phyloP scores from a whole-genome alignment of 2,797 vertebrate species.

The Poeciliopsis turneri region DNA sequence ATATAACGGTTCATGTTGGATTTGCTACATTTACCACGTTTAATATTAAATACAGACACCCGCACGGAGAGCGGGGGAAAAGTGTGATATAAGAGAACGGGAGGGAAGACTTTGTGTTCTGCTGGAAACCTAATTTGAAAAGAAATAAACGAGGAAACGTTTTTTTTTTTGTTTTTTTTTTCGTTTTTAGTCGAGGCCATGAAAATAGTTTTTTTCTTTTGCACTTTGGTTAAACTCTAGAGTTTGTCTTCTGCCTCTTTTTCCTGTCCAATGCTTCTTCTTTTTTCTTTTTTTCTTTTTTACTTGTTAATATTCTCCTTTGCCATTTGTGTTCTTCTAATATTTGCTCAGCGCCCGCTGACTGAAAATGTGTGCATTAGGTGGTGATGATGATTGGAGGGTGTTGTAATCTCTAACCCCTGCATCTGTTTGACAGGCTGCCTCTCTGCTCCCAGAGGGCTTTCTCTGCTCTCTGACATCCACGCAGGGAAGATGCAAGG shows the following conservation, averaged over 20 bases:
- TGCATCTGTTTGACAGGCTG: conserved; percentile 61
- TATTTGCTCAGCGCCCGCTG: conserved; percentile 62
- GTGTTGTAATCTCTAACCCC: conserved; percentile 73
- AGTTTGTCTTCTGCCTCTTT: neutral
- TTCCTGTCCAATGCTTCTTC: neutral
- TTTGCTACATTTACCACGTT: conserved; percentile 16
- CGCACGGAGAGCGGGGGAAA: neutral
- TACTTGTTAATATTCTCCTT: conserved; percentile 12
- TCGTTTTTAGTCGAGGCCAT: neutral
- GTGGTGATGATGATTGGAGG: conserved; percentile 66
- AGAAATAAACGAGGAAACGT: neutral
- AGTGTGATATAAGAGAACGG: conserved; percentile 4
- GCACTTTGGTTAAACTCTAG: neutral
- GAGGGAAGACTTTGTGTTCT: neutral
- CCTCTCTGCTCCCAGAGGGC: conserved; percentile 51
- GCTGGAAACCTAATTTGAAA: neutral
- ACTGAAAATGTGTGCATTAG: conserved; percentile 72
- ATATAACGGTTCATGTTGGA: conserved; percentile 23
- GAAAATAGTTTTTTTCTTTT: neutral
- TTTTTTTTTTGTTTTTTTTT: neutral
- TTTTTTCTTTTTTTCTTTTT: neutral
- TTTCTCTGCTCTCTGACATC: conserved; percentile 19
- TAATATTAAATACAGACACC: conserved; percentile 21
- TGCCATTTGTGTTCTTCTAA: conserved; percentile 22
- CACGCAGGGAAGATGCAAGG: conserved; percentile 37